A percentile compares a stretch with the other conserved stretches of the same genome.
Evolutionary conservation across 2,888 invertebrate genomes (phyloP).

Genomic region (Mimas tiliae): DNA sequence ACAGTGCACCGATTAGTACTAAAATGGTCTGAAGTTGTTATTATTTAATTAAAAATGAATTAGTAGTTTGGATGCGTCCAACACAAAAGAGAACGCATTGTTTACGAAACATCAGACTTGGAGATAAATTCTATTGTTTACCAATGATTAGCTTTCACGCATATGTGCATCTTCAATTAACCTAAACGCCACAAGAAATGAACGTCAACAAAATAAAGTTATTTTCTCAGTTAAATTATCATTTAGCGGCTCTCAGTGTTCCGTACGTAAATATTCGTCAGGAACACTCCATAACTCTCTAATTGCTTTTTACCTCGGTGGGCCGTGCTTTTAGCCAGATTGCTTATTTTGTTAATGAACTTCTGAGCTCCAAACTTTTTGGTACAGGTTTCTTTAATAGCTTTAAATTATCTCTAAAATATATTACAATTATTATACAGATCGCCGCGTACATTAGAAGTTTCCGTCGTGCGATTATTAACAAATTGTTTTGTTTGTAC

Average conservation of each 20-base stretch:
- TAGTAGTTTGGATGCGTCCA: not conserved
- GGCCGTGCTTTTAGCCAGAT: slow-evolving; percentile 77
- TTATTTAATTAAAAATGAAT: slow-evolving; percentile 1
- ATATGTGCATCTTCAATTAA: not conserved
- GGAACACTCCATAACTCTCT: slow-evolving; percentile 73
- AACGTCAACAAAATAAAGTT: slow-evolving; percentile 37
- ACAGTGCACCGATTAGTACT: not conserved
- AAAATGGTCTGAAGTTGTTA: not conserved
- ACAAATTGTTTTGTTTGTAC: slow-evolving; percentile 24
- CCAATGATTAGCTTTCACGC: not conserved
- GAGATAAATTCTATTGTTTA: not conserved
- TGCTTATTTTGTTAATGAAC: slow-evolving; percentile 80
- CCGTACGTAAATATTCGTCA: slow-evolving; percentile 69
- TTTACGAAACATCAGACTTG: slow-evolving; percentile 1
- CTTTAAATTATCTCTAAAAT: slow-evolving; percentile 55
- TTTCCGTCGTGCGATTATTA: slow-evolving; percentile 19
- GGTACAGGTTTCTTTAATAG: slow-evolving; percentile 60
- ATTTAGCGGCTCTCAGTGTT: slow-evolving; percentile 45
- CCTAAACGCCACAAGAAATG: not conserved
- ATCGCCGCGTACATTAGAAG: slow-evolving; percentile 26
- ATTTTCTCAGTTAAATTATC: slow-evolving; percentile 39
- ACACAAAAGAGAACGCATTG: not conserved
- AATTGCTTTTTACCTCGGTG: slow-evolving; percentile 76
- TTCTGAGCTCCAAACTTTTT: slow-evolving; percentile 65
- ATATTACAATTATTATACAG: slow-evolving; percentile 27